phyloP scores from a whole-genome alignment of 2,113 vertebrate genomes.

The Orientallactaga bullata region DNA sequence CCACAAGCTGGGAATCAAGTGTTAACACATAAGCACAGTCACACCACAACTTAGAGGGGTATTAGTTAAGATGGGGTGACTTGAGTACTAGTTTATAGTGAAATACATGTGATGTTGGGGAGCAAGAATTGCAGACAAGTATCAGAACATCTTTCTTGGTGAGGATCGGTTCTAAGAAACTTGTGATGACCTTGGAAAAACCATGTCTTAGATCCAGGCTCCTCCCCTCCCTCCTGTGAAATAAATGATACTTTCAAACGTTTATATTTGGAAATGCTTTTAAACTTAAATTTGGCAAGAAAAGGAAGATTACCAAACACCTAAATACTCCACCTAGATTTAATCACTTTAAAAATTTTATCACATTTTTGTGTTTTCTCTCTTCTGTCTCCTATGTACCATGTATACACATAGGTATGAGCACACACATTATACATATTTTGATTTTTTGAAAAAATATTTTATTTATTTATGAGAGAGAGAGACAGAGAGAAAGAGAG shows the following conservation, averaged over 20 bases:
- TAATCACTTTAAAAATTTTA: neutral
- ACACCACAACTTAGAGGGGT: no score
- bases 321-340: neutral
- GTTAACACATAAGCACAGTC: no score
- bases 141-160: fast-evolving
- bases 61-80: neutral
- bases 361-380: neutral
- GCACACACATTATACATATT: neutral
- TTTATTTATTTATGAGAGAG: no score
- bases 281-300: neutral
- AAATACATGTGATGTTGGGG: fast-evolving
- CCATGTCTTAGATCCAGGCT: neutral
- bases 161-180: neutral
- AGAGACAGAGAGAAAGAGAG: no score
- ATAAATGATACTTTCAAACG: neutral
- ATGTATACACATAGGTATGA: neutral
- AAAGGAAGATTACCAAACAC: neutral
- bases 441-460: no score
- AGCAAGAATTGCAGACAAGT: fast-evolving
- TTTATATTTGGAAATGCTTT: neutral
- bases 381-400: fast-evolving
- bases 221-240: neutral
- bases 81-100: neutral
- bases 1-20: no score
- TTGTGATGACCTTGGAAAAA: fast-evolving